Evolutionary conservation across 2,888 invertebrate species (phyloP), one percentile per base, ranked within the genome.

Genomic region (Abrostola tripartita): DNA sequence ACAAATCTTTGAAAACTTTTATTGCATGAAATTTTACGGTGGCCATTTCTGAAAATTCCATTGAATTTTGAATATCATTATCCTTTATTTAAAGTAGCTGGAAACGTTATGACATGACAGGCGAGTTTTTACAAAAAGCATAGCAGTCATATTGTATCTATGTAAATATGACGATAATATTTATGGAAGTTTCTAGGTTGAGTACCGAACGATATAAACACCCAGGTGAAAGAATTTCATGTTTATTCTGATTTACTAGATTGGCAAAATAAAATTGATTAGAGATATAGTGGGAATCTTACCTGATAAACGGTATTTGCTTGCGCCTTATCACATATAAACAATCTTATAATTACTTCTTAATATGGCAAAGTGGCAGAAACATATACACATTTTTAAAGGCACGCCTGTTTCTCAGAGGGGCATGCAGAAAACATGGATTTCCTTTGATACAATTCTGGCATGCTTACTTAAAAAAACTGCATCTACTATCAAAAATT

Each of bases 1-100:
- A 83, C 78, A 76, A 58, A 51, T 65, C 74, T 82, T 84, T 79
- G 75, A 81, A 79, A 73, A 77, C 64, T 85, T 92, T 91, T 92
- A 91, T 89, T 89, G 89, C 90, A 84, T 89, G 90, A 86, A 90
- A 87, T 89, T 66, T 83, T 83, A 88, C 91, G 83, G 92, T 89
- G 89, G 91, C 88, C 81, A 68, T 76, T 92, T 91, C 90, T 83
- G 83, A 87, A 90, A 91, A 70, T 80, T 77, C 79, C 84, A 85
- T 86, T 69, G 67, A 82, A 68, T 74, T 81, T 82, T 79, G 81
- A 82, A 86, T 87, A 83, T 84, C 65, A 85, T 85, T 86, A 86
- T 86, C 78, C 84, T 85, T 86, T 88, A 85, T 86, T 85, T 88
- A 84, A 88, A 87, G 89, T 90, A 90, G 90, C 88, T 78, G 78